Base-by-base conservation (phyloP, 1,140 invertebrate species). In the Ganaspis sp. region DNA sequence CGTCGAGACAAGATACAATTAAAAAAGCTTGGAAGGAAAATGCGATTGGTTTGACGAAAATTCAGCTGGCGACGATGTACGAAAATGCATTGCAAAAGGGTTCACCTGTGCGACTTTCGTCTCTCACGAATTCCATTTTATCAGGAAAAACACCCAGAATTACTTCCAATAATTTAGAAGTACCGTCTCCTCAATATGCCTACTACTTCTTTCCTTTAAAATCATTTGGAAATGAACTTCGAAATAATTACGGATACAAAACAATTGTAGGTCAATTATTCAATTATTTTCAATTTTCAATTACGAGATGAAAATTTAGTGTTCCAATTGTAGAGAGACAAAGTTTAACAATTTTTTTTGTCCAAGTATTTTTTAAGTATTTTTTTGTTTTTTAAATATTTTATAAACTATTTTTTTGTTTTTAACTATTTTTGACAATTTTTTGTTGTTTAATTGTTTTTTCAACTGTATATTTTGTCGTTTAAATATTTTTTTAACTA, bases 161-260 rank as follows among this genome's bases (percentile, higher is more conserved):
- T 37, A 45, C 40, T 19, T 40, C n/a, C 17, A 71, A 11, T 42
- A 17, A 45, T 21, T 21, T 71, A 5, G 37, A 38, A 71, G 40
- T 42, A 71, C 34, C 69, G 0, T 40, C 37, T 40, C 26, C 37
- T 4, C 40, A 58, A 9, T 80, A 80, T 17, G 70, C 72, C 5
- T 80, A 80, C 38, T 80, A 80, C 38, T 80, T 80, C 49, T 77
- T 76, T 58, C 78, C 78, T 1, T 72, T 80, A 0, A 26, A 80
- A 1, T 64, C 53, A 4, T 80, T 80, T 19, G 75, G 58, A 9
- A 72, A 74, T 12, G 78, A 80, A 49, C 26, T 80, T 5, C 11
- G 11, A 9, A 70, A 74, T 53, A 19, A 19, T 11, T 21, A 77
- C 15, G 78, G 75, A 29, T 80, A 74, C 45, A 69, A 45, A 21